phyloP scores from a whole-genome alignment of 2,797 vertebrate species.

The Astyanax mexicanus region DNA sequence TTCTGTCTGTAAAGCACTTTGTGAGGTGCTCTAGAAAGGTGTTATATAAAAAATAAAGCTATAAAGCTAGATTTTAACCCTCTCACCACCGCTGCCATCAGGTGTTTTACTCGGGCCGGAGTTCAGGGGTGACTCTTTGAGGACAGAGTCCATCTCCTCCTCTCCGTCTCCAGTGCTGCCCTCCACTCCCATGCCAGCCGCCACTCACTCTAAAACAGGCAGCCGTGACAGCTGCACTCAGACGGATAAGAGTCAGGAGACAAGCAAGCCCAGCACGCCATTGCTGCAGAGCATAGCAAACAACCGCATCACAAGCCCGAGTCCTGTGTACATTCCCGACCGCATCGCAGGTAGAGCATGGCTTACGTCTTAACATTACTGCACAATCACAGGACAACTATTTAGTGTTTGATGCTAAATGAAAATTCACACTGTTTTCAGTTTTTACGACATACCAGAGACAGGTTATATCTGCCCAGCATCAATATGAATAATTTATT shows the following conservation, averaged over 20 bases:
- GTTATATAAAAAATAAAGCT: too few relatives aligned
- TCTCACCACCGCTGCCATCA: conserved; percentile 57
- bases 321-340: conserved; percentile 85
- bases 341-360: conserved; percentile 83
- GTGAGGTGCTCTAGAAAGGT: too few relatives aligned
- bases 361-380: neutral
- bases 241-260: conserved; percentile 88
- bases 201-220: conserved; percentile 91
- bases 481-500: too few relatives aligned
- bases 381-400: too few relatives aligned
- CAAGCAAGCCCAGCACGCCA: conserved; percentile 79
- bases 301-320: conserved; percentile 82
- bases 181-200: conserved; percentile 85
- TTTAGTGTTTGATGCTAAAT: too few relatives aligned
- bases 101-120: conserved; percentile 93
- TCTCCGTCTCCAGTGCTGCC: conserved; percentile 93
- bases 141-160: conserved; percentile 90
- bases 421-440: too few relatives aligned
- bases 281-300: conserved; percentile 78
- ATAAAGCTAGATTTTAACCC: neutral
- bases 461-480: too few relatives aligned
- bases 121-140: conserved; percentile 84
- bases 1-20: too few relatives aligned
- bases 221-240: conserved; percentile 98
- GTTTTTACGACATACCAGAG: too few relatives aligned